Evolutionary conservation across 2,888 invertebrate genomes (phyloP), one percentile per base, ranked within the genome.

Genomic region (Zaprionus obscuricornis): DNA sequence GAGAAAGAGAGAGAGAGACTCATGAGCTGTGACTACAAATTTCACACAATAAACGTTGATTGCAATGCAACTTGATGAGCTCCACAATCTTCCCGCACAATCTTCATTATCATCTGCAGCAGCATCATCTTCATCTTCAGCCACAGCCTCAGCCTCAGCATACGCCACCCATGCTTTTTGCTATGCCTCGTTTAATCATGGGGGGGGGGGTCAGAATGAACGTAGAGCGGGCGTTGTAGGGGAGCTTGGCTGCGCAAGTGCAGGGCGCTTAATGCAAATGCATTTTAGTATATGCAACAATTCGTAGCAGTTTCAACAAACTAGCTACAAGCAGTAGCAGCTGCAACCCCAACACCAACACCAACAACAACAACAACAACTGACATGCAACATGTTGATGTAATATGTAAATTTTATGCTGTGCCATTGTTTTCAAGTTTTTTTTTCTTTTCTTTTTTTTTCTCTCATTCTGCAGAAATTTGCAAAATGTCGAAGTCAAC

Each of bases 351-450:
- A n/a, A n/a, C n/a, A n/a, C 42, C 26, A 20, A 22, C 18, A 20
- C 3, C 11, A 20, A 43, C 62, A 56, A 54, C 46, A 47, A 26
- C 36, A 62, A 43, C 60, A 46, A 36, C 52, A 56, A 40, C 62
- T 52, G 63, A 52, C 79, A 79, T 79, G 81, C 84, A 81, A 82
- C 81, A 84, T 81, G 81, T 84, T 82, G 81, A 81, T 84, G 81
- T 81, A 84, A 81, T 84, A 82, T 82, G 81, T 75, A 81, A 82
- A 84, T 82, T 65, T 68, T 66, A 59, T 62, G 66, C 65, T 52
- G 34, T 59, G 59, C 65, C 77, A 78, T 78, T 78, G 78, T 78
- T 60, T 71, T 54, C n/a, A 29, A 36, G 47, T 43, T 69, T 66
- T 79, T 63, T 22, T 60, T 71, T 54, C n/a, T 27, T 33, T 43